These are phyloP conservation scores for Cylindroiulus punctatus DNA, from an alignment of 2,888 invertebrate species.

Conservation along the genomic window DNA sequence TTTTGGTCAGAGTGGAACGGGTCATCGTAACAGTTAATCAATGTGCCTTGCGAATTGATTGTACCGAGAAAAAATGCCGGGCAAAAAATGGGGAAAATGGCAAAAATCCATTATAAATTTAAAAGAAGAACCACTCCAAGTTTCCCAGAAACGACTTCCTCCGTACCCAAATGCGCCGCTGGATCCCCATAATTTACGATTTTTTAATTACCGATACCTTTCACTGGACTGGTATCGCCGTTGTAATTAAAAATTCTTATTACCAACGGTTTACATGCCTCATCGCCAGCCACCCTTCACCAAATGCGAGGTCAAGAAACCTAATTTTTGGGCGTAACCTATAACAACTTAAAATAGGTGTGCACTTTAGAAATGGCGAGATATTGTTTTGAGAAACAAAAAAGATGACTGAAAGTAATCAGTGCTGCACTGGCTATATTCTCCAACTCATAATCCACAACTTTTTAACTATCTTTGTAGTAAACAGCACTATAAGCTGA, in stretches of 20 bases:
- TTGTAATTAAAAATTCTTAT: conserved; percentile 39
- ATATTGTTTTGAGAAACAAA: conserved; percentile 24
- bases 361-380: neutral
- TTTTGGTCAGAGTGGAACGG: conserved; percentile 40
- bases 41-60: conserved; percentile 5
- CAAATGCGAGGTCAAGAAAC: conserved; percentile 4
- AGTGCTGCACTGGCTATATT: neutral
- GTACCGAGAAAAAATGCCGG: neutral
- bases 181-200: conserved; percentile 39
- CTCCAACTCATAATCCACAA: neutral
- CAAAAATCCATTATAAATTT: conserved; percentile 36
- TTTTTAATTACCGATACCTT: conserved; percentile 45
- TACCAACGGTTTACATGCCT: conserved; percentile 17
- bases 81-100: neutral
- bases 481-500: too few relatives aligned
- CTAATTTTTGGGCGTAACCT: conserved; percentile 40
- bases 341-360: conserved; percentile 33
- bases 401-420: neutral
- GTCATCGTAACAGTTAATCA: conserved; percentile 47
- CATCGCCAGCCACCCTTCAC: conserved; percentile 24
- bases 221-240: conserved; percentile 17
- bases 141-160: conserved; percentile 45
- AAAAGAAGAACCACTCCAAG: neutral
- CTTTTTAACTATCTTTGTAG: too few relatives aligned
- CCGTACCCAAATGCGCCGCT: conserved; percentile 35